phyloP scores from a whole-genome alignment of 2,113 vertebrate genomes.

The Melanotaenia duboulayi region DNA sequence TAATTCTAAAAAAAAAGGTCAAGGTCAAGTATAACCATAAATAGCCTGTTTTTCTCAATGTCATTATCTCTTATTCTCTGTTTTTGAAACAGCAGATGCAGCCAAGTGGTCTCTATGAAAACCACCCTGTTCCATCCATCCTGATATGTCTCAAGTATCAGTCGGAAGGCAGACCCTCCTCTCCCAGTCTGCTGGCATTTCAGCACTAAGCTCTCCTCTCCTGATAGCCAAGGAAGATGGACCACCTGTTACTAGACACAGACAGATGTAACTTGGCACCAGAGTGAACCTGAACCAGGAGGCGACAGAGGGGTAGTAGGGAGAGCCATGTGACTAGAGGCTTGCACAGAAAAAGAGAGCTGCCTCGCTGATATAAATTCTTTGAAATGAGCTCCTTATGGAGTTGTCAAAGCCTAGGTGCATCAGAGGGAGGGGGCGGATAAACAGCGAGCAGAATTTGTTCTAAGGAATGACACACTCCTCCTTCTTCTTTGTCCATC shows the following conservation, averaged over 20 bases:
- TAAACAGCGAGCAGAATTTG: constrained; percentile 36
- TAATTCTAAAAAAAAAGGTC: too few species aligned
- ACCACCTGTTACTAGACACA: constrained; percentile 58
- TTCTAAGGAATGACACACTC: constrained; percentile 40
- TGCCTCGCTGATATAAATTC: constrained; percentile 32
- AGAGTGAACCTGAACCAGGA: constrained; percentile 41
- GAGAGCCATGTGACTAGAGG: constrained; percentile 37
- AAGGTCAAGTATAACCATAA: too few species aligned
- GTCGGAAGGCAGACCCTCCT: constrained; percentile 28
- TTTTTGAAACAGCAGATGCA: constrained; percentile 49
- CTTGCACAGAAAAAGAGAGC: constrained; percentile 33
- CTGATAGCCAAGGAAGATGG: constrained; percentile 27
- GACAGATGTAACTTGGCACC: constrained; percentile 50
- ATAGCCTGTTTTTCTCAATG: too few species aligned
- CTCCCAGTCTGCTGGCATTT: constrained; percentile 57
- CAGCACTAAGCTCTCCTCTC: constrained; percentile 33
- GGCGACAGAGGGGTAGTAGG: constrained; percentile 13
- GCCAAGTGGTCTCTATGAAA: constrained; percentile 64
- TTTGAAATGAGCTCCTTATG: constrained; percentile 63
- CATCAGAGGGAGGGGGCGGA: constrained; percentile 25
- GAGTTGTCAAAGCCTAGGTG: constrained; percentile 41
- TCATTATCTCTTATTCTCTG: background rate
- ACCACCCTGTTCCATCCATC: constrained; percentile 42
- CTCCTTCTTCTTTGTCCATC: constrained; percentile 42
- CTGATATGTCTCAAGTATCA: constrained; percentile 56